Conservation (phyloP, 2,888 invertebrate species). For the Xylophagus ater region DNA sequence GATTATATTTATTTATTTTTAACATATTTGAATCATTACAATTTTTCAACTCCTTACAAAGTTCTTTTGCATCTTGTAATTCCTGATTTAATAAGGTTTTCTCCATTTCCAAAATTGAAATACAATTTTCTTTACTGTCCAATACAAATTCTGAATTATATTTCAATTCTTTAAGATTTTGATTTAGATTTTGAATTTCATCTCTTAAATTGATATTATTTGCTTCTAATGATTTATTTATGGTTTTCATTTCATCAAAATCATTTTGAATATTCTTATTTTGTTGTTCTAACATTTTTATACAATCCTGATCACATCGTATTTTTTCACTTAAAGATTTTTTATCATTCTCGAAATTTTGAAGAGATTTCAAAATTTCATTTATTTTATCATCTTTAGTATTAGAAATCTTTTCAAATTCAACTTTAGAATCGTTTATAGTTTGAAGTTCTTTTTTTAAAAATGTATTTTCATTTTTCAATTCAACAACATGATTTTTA, state of each 20-base stretch:
- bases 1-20: too few relatives aligned
- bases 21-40: too few relatives aligned
- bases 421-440: conserved; percentile 5
- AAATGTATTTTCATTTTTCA: conserved; percentile 1
- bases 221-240: neutral
- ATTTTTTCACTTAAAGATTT: conserved; percentile 7
- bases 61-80: too few relatives aligned
- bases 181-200: neutral
- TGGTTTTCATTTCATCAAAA: neutral
- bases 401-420: neutral
- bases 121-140: conserved; percentile 1
- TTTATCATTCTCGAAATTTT: conserved; percentile 8
- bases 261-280: neutral
- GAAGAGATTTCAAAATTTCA: neutral
- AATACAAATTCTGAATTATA: conserved; percentile 4
- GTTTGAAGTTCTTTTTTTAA: conserved; percentile 4
- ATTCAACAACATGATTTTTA: conserved; percentile 4
- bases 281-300: neutral
- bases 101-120: neutral
- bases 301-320: conserved; percentile 9
- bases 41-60: too few relatives aligned
- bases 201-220: neutral
- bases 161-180: conserved; percentile 5
- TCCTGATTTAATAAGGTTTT: neutral
- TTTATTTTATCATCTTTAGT: conserved; percentile 7